These are phyloP conservation scores for Paraplagusia blochii DNA, from an alignment of 2,113 vertebrate genomes.

Conservation along the genomic window DNA sequence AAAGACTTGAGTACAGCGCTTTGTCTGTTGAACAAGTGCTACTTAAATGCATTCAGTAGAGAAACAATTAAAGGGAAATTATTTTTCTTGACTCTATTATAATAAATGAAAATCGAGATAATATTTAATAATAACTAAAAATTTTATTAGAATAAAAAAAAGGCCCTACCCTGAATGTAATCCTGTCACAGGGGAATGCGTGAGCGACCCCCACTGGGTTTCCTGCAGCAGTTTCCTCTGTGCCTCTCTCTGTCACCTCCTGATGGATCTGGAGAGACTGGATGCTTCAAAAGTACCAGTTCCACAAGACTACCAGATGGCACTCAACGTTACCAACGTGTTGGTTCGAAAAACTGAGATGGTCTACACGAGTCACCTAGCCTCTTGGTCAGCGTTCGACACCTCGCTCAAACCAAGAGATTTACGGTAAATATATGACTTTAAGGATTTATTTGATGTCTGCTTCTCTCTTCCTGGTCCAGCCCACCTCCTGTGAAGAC, in stretches of 20 bases:
- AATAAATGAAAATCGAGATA: too few relatives aligned
- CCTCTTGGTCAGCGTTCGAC: conserved; percentile 60
- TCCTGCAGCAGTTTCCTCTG: conserved; percentile 74
- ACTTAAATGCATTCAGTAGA: too few relatives aligned
- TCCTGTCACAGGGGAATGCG: conserved; percentile 58
- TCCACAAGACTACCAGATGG: conserved; percentile 54
- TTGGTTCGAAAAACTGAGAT: conserved; percentile 73
- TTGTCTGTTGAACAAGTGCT: too few relatives aligned
- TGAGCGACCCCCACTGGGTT: conserved; percentile 71
- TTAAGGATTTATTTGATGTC: not conserved
- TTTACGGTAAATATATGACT: not conserved
- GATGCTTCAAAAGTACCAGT: conserved; percentile 57
- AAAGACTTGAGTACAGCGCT: too few relatives aligned
- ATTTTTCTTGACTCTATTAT: too few relatives aligned
- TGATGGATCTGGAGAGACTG: conserved; percentile 59
- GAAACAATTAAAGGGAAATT: too few relatives aligned
- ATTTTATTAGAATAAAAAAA: too few relatives aligned
- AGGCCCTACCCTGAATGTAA: conserved; percentile 8
- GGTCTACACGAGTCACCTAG: conserved; percentile 64
- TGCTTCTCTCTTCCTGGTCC: not conserved
- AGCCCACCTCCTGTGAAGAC: conserved; percentile 45
- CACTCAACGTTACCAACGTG: conserved; percentile 43
- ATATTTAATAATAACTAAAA: too few relatives aligned
- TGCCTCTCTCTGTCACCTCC: conserved; percentile 65
- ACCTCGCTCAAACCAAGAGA: not conserved